A percentile compares a stretch with the other conserved stretches of the same genome.
phyloP scores from a whole-genome alignment of 2,797 vertebrate species.

The Naso thynnoides region DNA sequence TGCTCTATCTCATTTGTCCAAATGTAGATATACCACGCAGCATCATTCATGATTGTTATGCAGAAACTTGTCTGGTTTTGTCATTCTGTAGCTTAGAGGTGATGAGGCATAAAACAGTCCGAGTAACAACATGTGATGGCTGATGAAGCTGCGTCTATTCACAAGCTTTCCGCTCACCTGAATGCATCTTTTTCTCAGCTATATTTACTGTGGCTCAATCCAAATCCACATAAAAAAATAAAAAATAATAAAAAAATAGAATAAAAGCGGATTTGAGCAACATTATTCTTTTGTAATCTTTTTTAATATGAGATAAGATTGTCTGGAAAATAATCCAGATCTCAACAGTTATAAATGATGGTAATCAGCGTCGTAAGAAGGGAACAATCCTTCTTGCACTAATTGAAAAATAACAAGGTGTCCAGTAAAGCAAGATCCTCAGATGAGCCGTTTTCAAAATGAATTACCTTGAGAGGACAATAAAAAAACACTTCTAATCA shows the following conservation, averaged over 20 bases:
- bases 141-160: background rate
- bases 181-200: background rate
- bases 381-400: conserved; percentile 25
- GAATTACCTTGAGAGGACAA: conserved; percentile 14
- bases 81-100: background rate
- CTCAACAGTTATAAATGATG: conserved; percentile 1
- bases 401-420: conserved; percentile 57
- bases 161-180: background rate
- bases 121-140: background rate
- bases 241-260: too few species aligned
- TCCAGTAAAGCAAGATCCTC: background rate
- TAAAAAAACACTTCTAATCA: conserved; percentile 32
- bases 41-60: background rate
- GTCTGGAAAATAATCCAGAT: background rate
- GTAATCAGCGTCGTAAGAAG: conserved; percentile 7
- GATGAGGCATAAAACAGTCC: background rate
- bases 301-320: background rate
- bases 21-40: background rate
- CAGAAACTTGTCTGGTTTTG: background rate
- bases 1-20: background rate
- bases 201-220: background rate
- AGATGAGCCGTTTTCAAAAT: conserved; percentile 39
- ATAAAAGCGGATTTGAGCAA: background rate
- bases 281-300: background rate
- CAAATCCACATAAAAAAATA: background rate